Conservation (phyloP, 2,113 vertebrate genomes). For the Cyanoderma ruficeps region DNA sequence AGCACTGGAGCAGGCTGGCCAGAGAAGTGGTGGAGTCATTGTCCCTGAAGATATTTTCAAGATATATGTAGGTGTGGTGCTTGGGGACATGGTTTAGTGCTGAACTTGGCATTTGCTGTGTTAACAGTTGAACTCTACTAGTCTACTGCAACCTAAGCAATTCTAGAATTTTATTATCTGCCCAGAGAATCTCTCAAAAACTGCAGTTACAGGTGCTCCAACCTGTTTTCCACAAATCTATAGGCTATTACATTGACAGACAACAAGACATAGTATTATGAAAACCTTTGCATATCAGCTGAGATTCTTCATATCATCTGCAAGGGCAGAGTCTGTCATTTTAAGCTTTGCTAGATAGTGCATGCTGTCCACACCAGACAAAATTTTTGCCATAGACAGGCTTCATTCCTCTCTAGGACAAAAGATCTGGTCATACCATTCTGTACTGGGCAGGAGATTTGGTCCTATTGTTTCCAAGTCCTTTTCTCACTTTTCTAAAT, state of each 20-base stretch:
- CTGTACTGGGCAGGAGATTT: not conserved
- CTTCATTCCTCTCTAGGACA: not conserved
- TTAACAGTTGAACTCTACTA: not conserved
- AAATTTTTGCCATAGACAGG: not conserved
- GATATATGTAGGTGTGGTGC: not conserved
- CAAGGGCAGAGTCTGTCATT: not conserved
- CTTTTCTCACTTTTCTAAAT: not conserved
- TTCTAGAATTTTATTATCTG: not conserved
- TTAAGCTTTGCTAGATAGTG: not conserved
- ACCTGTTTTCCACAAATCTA: not conserved
- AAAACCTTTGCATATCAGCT: not conserved
- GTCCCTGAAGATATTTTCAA: not conserved
- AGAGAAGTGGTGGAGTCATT: too few species aligned
- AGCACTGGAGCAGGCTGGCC: not conserved
- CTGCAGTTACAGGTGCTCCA: not conserved
- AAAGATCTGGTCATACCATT: not conserved
- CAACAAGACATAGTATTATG: not conserved
- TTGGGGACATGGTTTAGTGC: not conserved
- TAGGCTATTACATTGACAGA: not conserved
- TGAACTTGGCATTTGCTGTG: not conserved
- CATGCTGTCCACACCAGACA: not conserved
- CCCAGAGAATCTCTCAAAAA: not conserved
- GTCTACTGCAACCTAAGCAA: not conserved
- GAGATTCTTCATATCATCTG: not conserved
- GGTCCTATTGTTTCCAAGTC: not conserved